Conservation (phyloP, 1,140 invertebrate genomes). For the Atopsyche davidsoni region DNA sequence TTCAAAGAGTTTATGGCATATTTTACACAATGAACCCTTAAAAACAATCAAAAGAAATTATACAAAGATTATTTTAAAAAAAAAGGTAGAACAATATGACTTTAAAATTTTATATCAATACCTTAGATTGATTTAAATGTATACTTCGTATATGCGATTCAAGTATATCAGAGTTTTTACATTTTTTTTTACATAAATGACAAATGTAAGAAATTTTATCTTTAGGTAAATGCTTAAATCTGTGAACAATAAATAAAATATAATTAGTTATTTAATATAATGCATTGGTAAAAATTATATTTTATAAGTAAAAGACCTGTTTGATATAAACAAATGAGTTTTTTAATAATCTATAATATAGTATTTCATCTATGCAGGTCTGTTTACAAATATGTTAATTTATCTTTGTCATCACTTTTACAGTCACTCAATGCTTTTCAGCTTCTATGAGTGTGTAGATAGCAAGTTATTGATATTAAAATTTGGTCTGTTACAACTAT, state of each 20-base stretch:
- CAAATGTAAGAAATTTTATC: not conserved
- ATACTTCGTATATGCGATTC: not conserved
- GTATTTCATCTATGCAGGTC: not conserved
- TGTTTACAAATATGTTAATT: too few species aligned
- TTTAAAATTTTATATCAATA: not conserved
- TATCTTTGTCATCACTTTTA: too few species aligned
- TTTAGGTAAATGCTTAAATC: constrained; percentile 30
- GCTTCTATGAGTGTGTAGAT: too few species aligned
- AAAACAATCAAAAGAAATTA: constrained; percentile 1
- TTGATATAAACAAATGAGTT: not conserved
- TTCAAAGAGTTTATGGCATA: constrained; percentile 33
- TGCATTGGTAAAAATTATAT: not conserved
- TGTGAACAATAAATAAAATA: not conserved
- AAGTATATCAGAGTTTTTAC: not conserved
- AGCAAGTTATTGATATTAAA: too few species aligned
- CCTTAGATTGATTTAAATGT: not conserved
- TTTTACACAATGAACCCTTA: constrained; percentile 31
- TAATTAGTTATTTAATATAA: not conserved
- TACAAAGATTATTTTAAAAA: not conserved
- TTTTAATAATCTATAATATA: not conserved
- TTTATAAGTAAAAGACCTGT: not conserved
- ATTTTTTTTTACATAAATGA: not conserved
- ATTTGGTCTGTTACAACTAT: too few species aligned
- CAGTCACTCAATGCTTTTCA: too few species aligned
- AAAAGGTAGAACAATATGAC: not conserved